Evolutionary conservation across 2,888 invertebrate genomes (phyloP).

Genomic region (Zhuqinia jingwanae): DNA sequence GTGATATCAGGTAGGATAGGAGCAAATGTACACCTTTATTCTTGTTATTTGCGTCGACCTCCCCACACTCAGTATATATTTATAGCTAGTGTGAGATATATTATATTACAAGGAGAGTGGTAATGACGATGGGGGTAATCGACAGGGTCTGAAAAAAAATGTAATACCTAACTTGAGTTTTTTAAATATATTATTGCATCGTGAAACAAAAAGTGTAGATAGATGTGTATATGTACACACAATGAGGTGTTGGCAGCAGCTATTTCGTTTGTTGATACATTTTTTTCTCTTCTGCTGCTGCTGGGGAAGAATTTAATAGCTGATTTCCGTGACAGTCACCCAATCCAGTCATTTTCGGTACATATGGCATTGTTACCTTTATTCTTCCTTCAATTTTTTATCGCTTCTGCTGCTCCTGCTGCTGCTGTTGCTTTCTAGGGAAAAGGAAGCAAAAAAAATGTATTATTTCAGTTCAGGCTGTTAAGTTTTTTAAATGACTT

Average conservation of each 20-base stretch:
- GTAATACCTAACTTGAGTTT: conserved; percentile 29
- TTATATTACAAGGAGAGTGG: conserved; percentile 26
- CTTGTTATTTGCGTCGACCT: not conserved
- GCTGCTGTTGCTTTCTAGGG: conserved; percentile 22
- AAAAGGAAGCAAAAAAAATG: conserved; percentile 42
- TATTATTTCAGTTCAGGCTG: conserved; percentile 24
- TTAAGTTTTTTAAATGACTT: conserved; percentile 61
- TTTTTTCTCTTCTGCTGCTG: conserved; percentile 33
- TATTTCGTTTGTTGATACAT: conserved; percentile 37
- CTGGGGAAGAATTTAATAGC: conserved; percentile 72
- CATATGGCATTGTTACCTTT: conserved; percentile 66
- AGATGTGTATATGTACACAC: conserved; percentile 8
- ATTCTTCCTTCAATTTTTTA: conserved; percentile 56
- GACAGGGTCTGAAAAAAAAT: conserved; percentile 33
- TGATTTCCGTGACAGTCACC: conserved; percentile 74
- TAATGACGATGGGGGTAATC: conserved; percentile 39
- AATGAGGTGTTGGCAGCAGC: conserved; percentile 67
- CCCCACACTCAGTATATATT: not conserved
- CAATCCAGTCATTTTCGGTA: conserved; percentile 65
- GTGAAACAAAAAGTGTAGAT: conserved; percentile 24
- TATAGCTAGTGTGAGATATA: not conserved
- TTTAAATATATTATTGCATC: conserved; percentile 24
- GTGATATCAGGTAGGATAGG: conserved; percentile 3
- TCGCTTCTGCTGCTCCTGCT: conserved; percentile 39
- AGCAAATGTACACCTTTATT: not conserved